A percentile compares a stretch with the other conserved stretches of the same genome.
Conservation (phyloP, 2,113 vertebrate species). For the Pseudopipra pipra region DNA sequence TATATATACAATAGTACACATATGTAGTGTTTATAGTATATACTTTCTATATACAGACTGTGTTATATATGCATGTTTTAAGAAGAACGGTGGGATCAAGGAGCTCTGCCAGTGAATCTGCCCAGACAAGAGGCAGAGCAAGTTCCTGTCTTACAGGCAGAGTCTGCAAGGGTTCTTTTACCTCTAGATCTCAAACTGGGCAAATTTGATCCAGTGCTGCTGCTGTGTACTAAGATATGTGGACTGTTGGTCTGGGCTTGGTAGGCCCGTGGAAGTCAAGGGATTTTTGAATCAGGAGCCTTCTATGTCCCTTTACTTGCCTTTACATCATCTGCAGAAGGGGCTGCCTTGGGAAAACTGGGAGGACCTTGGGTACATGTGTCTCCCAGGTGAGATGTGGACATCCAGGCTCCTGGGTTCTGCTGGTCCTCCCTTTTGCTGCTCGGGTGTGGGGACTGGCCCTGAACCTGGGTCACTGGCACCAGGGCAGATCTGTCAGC, state of each 20-base stretch:
- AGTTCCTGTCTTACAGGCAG: neutral
- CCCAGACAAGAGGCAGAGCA: neutral
- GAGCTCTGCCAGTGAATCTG: neutral
- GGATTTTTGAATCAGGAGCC: neutral
- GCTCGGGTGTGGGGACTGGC: neutral
- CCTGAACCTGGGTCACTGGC: neutral
- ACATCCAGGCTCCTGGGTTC: neutral
- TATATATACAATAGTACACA: neutral
- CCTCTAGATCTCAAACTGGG: neutral
- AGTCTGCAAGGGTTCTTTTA: neutral
- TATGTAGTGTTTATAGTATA: rapidly evolving
- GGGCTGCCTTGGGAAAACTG: neutral
- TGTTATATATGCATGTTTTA: rapidly evolving
- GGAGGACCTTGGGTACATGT: neutral
- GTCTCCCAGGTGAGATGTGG: neutral
- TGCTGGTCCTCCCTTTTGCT: neutral
- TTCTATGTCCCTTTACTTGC: neutral
- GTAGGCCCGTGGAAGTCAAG: neutral
- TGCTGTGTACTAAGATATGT: neutral
- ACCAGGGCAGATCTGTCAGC: neutral
- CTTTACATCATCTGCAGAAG: neutral
- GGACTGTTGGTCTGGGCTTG: neutral
- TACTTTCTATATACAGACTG: neutral
- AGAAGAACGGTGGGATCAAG: neutral
- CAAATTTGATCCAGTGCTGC: neutral